Percentiles rank a stretch among this genome's conserved stretches.
These are phyloP conservation scores for Patella depressa DNA, from an alignment of 2,888 invertebrate species.

Conservation along the genomic window DNA sequence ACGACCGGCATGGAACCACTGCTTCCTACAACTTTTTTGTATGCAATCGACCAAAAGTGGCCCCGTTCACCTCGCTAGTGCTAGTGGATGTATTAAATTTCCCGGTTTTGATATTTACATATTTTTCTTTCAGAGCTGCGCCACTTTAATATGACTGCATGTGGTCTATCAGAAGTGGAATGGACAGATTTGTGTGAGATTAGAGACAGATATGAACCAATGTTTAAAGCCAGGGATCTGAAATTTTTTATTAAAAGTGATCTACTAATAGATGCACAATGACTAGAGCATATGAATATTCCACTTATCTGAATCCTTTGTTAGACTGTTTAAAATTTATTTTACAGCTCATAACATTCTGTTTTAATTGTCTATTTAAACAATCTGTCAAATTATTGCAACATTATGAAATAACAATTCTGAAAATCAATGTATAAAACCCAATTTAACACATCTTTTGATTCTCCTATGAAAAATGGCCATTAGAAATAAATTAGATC, in stretches of 20 bases:
- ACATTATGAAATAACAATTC: background rate
- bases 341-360: background rate
- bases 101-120: background rate
- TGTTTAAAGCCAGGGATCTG: constrained; percentile 37
- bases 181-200: constrained; percentile 43
- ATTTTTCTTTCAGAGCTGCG: constrained; percentile 38
- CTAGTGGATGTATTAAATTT: no score
- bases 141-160: constrained; percentile 43
- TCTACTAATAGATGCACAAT: constrained; percentile 41
- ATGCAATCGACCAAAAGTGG: no score
- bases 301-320: background rate
- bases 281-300: background rate
- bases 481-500: no score
- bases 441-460: no score
- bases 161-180: constrained; percentile 45
- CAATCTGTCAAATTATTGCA: background rate
- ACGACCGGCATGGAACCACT: no score
- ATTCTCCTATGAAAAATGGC: no score
- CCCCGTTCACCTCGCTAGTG: no score
- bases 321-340: background rate
- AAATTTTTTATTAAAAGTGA: constrained; percentile 46
- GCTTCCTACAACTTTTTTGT: no score
- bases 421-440: no score
- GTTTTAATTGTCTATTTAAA: background rate
- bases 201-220: constrained; percentile 39